Evolutionary conservation across 2,888 invertebrate genomes (phyloP).

Genomic region (Chalcis sispes): DNA sequence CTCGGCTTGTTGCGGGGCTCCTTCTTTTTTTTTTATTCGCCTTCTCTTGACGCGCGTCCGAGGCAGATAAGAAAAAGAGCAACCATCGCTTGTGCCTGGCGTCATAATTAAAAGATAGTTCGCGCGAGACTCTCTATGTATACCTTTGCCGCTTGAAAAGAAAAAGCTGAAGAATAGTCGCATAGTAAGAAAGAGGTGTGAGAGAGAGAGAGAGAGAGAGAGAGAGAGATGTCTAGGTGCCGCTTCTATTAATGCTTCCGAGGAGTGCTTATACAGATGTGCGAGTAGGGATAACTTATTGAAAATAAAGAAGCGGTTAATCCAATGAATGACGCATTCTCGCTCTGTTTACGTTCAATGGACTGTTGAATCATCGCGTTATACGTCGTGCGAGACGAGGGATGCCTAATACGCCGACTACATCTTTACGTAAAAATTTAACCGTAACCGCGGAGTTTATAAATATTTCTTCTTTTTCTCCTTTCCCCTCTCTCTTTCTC

Average conservation of each 20-base stretch:
- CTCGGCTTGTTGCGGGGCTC: slow-evolving; percentile 6
- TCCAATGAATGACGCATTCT: slow-evolving; percentile 69
- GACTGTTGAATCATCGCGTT: slow-evolving; percentile 30
- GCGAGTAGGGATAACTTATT: slow-evolving; percentile 35
- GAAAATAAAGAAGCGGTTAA: slow-evolving; percentile 61
- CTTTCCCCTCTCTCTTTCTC: neutral
- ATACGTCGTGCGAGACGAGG: neutral
- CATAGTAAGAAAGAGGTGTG: neutral
- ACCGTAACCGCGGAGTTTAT: slow-evolving; percentile 21
- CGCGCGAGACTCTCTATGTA: neutral
- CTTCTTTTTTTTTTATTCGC: slow-evolving; percentile 18
- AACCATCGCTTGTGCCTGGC: slow-evolving; percentile 25
- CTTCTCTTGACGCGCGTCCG: neutral
- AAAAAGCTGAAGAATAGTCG: neutral
- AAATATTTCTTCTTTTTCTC: slow-evolving; percentile 21
- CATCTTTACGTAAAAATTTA: slow-evolving; percentile 26
- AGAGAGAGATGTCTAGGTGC: slow-evolving; percentile 10
- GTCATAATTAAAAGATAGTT: slow-evolving; percentile 48
- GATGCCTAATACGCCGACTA: slow-evolving; percentile 14
- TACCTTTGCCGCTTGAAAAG: no score
- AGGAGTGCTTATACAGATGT: neutral
- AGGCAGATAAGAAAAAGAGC: slow-evolving; percentile 30
- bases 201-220: slow-evolving; percentile 9
- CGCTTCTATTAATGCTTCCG: slow-evolving; percentile 5
- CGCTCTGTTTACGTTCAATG: slow-evolving; percentile 38